Evolutionary conservation across 2,113 vertebrate genomes (phyloP).

Genomic region (Oreochromis aureus): DNA sequence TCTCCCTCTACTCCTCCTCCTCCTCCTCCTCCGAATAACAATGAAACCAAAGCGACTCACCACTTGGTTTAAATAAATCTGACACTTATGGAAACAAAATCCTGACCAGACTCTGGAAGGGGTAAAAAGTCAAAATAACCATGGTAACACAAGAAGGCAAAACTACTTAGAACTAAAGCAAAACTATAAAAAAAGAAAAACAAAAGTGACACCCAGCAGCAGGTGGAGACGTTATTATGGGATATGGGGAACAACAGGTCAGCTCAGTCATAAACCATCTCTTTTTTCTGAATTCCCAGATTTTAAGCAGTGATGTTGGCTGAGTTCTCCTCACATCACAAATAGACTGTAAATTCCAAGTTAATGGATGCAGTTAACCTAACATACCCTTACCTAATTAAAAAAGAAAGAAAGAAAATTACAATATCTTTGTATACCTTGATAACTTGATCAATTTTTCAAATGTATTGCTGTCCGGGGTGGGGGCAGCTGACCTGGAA

Average conservation of each 20-base stretch:
- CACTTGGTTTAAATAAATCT: slow-evolving; percentile 30
- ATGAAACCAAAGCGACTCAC: slow-evolving; percentile 33
- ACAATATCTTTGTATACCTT: not conserved
- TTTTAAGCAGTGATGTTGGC: not conserved
- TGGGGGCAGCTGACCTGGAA: not conserved
- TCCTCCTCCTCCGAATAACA: slow-evolving; percentile 31
- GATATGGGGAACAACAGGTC: not conserved
- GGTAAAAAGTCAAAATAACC: slow-evolving; percentile 13
- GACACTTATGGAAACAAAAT: not conserved
- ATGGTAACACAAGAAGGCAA: not conserved
- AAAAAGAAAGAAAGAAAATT: not conserved
- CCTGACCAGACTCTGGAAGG: not conserved
- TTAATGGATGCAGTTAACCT: not conserved
- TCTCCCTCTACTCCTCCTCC: slow-evolving; percentile 1
- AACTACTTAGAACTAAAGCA: not conserved
- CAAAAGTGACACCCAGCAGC: not conserved
- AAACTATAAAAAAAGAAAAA: not conserved
- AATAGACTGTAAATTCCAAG: not conserved
- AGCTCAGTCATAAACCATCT: not conserved
- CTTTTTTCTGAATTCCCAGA: not conserved
- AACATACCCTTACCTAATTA: not conserved
- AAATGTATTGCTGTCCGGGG: not conserved
- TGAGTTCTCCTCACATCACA: not conserved
- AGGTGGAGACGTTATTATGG: not conserved
- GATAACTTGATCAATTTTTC: not conserved